Evolutionary conservation across 1,140 invertebrate species (phyloP), one percentile per base, ranked within the genome.

Genomic region (Drosophila arawakana): DNA sequence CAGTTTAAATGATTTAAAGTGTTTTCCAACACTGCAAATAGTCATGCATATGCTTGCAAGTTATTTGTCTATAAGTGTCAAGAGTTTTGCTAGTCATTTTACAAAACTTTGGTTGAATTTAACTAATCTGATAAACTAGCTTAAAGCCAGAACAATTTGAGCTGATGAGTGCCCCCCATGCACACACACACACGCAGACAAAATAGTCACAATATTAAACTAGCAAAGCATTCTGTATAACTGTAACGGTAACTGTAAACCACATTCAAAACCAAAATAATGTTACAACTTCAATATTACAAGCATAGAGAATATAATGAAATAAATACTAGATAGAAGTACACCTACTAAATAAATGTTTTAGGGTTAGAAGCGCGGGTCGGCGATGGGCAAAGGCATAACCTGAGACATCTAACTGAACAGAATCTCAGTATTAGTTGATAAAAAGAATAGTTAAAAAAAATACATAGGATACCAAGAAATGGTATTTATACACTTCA

Each of bases 361-460:
- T 75, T 41, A 63, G 70, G 60, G 70, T 68, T 18, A 21, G 46
- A 21, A 74, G 21, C 49, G 47, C 59, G 52, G 71, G 57, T 74
- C 47, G 62, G 76, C 18, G 18, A 21, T 21, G 79, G 34, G 43
- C 10, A 13, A 73, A 47, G 46, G 15, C 15, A 47, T 15, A 21
- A 13, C 69, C 82, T 83, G 81, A 84, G 81, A 86, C 82, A 80
- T 77, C 83, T 77, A 88, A 77, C 66, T 76, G 73, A 69, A 67
- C 50, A 80, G 84, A 89, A 89, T 89, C 84, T 89, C 84, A 89
- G 84, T 89, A 89, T 89, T 89, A 89, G 61, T 80, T 78, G 77
- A 63, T 65, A 81, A 68, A 78, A 76, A 71, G 77, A 73, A 84
- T 21, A 59, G 11, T 61, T 18, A 58, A 50, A 78, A 50, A 78